Evolutionary conservation across 1,140 invertebrate species (phyloP), one percentile per base, ranked within the genome.

Genomic region (Coenobita brevimanus): DNA sequence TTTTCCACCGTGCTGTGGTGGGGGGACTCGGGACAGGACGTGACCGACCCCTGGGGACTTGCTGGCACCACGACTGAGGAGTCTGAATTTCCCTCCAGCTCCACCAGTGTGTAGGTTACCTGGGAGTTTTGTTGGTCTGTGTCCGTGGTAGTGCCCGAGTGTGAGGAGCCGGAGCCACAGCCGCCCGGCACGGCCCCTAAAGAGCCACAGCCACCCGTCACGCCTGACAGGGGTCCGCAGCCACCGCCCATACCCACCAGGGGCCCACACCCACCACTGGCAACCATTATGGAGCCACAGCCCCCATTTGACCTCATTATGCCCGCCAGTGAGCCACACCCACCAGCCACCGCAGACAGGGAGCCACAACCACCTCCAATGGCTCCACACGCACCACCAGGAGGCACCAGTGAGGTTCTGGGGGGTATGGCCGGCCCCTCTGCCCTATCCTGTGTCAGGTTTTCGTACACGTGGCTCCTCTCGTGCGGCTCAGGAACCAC

Each of bases 101-200:
- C 96, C 73, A 97, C 92, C 75, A 96, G 93, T 10, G 96, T 95
- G 92, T 97, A 97, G 92, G 96, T 97, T 0, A 97, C 94, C 93
- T 92, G 89, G 33, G 88, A 81, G 90, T 30, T 90, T 76, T 64
- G 87, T 89, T 75, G 89, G 90, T 79, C 88, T n/a, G 87, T 90
- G 86, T 90, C 89, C 13, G 89, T 89, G 13, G 85, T 87, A 36
- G 85, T 91, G 67, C 84, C 89, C 38, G 86, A 87, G 41, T 84
- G 82, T 41, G 88, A 91, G 50, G 89, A 88, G 3, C 85, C 82
- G 54, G 90, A 89, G 24, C 90, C 88, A 50, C 46, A 50, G 46
- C 46, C 46, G 46, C 46, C 46, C 17, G 46, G 6, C 46, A 50
- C 46, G 17, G 46, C 46, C 46, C 6, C 46, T 50, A 50, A 50